Base-by-base conservation (phyloP, 2,888 invertebrate genomes). In the Andricus curvator region DNA sequence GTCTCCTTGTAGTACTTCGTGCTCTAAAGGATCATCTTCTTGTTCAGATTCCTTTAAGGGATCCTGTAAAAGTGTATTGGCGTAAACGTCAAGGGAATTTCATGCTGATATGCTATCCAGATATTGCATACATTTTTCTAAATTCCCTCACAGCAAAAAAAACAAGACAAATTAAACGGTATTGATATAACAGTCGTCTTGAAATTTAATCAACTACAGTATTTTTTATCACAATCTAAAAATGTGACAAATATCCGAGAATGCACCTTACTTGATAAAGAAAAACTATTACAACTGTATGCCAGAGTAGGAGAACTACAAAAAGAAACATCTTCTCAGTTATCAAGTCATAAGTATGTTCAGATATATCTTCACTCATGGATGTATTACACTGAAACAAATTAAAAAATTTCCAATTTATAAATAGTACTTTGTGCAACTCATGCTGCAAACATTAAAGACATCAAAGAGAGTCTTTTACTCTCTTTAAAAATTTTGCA, bases 121-220 rank as follows among this genome's bases (percentile, higher is more conserved):
- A 48, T 8, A 70, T 22, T 44, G 56, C 67, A 17, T 60, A 77
- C 44, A 65, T 67, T 67, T 67, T 60, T 56, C 51, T 48, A 64
- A 76, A 81, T 82, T 79, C 66, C 84, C 82, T 88, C 92, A 22
- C 87, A 97, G 96, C 93, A 94, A 88, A 95, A 96, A 90, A 95
- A 96, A 92, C 98, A 98, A 92, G 94, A 94, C 82, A 94, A 96
- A 89, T 92, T 98, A 89, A 98, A 98, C 89, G 95, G 97, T 80
- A 95, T 98, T 4, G 95, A 96, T 77, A 94, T 95, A 80, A 94
- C 96, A 4, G 94, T 96, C 0, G 93, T 97, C 11, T 88, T 97
- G 33, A 95, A 95, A 51, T 94, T 96, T 88, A 94, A 95, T 89
- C 97, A 97, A 89, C 93, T 97, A 33, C 94, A 95, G 88, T 94